phyloP scores from a whole-genome alignment of 2,888 invertebrate genomes.

The Melangyna quadrimaculata region DNA sequence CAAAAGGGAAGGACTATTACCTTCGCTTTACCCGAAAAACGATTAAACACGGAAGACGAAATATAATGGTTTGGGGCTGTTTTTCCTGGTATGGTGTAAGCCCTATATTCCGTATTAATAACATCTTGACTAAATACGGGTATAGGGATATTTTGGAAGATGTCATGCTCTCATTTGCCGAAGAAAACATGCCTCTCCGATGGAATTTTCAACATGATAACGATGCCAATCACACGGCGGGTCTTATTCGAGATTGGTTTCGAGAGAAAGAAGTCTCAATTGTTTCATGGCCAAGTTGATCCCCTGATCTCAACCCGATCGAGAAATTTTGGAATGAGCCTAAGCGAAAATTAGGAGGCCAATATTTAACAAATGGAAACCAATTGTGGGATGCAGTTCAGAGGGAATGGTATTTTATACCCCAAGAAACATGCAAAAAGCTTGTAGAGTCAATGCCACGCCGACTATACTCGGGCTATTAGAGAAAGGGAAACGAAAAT shows the following conservation, averaged over 20 bases:
- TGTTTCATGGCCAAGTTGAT: constrained; percentile 63
- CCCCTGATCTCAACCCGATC: constrained; percentile 65
- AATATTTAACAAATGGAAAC: constrained; percentile 8
- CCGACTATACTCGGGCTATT: not conserved
- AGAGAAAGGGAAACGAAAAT: too few relatives aligned
- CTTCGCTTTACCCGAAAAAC: not conserved
- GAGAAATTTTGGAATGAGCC: constrained; percentile 55
- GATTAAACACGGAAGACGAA: not conserved
- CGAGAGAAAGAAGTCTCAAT: too few relatives aligned
- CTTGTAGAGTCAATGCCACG: constrained; percentile 6
- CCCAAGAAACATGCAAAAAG: constrained; percentile 5
- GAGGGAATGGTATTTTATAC: not conserved
- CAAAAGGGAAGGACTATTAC: not conserved
- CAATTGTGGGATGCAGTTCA: constrained; percentile 18
- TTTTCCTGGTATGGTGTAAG: too few relatives aligned
- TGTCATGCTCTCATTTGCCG: too few relatives aligned
- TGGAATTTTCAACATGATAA: too few relatives aligned
- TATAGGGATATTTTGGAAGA: too few relatives aligned
- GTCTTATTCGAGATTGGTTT: too few relatives aligned
- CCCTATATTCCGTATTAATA: too few relatives aligned
- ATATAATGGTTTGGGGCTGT: too few relatives aligned
- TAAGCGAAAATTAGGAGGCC: not conserved
- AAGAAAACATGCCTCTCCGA: too few relatives aligned
- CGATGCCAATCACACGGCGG: too few relatives aligned
- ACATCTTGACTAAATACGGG: too few relatives aligned